Percentiles rank a stretch among this genome's conserved stretches.
phyloP scores from a whole-genome alignment of 2,797 vertebrate genomes.

The Pelochelys cantorii region DNA sequence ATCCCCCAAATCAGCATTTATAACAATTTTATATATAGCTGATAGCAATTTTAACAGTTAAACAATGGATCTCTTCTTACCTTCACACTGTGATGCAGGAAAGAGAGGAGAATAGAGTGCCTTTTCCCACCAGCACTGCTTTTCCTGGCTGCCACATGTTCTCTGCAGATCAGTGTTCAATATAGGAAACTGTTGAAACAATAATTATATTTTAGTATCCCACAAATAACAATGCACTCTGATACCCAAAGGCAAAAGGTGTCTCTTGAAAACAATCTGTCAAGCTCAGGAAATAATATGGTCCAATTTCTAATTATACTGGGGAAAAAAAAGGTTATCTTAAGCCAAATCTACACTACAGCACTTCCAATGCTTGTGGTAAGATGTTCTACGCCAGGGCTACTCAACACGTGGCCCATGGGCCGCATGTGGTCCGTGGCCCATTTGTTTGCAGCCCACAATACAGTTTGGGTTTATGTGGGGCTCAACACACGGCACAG shows the following conservation, averaged over 20 bases:
- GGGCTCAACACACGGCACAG: no score
- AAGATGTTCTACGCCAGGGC: no score
- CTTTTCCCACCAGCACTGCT: constrained; percentile 98
- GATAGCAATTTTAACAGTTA: background rate
- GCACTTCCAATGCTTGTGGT: background rate
- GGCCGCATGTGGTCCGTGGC: no score
- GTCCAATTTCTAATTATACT: background rate
- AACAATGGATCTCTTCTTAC: constrained; percentile 80
- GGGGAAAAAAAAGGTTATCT: background rate
- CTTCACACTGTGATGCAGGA: constrained; percentile 93
- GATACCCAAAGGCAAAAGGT: constrained; percentile 53
- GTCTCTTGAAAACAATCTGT: background rate
- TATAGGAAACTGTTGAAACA: constrained; percentile 86
- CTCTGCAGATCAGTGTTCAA: constrained; percentile 89
- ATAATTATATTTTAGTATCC: constrained; percentile 63
- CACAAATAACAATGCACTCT: constrained; percentile 56
- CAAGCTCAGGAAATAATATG: background rate
- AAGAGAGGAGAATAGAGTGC: constrained; percentile 93
- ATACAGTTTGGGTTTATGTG: no score
- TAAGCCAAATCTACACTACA: background rate
- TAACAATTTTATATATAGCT: background rate
- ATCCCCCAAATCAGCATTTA: background rate
- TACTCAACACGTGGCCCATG: no score
- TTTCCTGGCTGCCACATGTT: constrained; percentile 88
- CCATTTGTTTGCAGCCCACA: no score